A percentile compares a stretch with the other conserved stretches of the same genome.
phyloP scores from a whole-genome alignment of 2,113 vertebrate species.

The Lota lota region DNA sequence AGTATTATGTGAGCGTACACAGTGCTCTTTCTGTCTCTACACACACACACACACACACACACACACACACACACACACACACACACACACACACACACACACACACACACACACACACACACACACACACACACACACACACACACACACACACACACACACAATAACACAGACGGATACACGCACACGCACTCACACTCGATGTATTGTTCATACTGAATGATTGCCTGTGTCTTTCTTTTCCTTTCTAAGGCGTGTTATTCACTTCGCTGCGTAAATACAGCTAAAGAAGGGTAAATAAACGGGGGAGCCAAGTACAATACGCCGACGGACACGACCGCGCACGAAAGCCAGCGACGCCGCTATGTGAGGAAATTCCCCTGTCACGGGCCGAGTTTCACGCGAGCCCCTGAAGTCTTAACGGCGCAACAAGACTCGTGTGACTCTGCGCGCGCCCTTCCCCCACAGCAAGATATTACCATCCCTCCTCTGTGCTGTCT shows the following conservation, averaged over 20 bases:
- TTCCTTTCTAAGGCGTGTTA: too few species aligned
- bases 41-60: constrained; percentile 1
- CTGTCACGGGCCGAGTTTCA: background rate
- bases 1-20: constrained; percentile 47
- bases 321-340: constrained; percentile 49
- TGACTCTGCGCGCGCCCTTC: constrained; percentile 55
- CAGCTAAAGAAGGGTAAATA: constrained; percentile 39
- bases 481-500: constrained; percentile 76
- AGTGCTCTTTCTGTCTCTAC: constrained; percentile 29
- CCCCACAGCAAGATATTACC: constrained; percentile 66
- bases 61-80: background rate
- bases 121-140: background rate
- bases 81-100: constrained; percentile 1
- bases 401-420: background rate
- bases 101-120: background rate
- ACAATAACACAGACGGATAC: background rate
- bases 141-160: background rate
- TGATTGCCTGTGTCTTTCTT: too few species aligned
- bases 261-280: too few species aligned
- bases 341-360: too few species aligned
- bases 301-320: constrained; percentile 41
- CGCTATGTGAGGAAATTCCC: constrained; percentile 51
- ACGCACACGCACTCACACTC: background rate
- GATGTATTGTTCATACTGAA: too few species aligned
- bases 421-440: constrained; percentile 40